phyloP scores from a whole-genome alignment of 2,797 vertebrate genomes.

The Spinus pinus region DNA sequence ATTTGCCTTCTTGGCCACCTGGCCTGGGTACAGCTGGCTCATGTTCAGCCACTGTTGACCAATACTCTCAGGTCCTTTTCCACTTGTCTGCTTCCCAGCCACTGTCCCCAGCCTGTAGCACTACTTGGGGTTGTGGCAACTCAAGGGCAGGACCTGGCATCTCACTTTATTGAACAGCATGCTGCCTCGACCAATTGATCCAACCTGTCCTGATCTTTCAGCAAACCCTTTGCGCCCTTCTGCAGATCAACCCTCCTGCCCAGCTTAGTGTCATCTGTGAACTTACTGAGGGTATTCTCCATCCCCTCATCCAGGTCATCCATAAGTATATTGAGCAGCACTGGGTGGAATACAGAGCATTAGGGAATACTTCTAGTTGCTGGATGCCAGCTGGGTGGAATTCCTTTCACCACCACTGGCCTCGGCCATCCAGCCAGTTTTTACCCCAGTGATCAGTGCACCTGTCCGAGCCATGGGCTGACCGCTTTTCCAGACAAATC shows the following conservation, averaged over 20 bases:
- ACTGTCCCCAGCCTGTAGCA: neutral
- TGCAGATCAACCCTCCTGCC: neutral
- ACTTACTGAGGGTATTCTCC: neutral
- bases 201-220: neutral
- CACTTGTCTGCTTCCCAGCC: neutral
- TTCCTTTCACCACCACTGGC: neutral
- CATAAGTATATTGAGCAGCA: neutral
- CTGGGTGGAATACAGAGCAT: neutral
- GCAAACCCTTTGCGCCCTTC: neutral
- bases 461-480: neutral
- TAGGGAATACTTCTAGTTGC: neutral
- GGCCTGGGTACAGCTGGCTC: neutral
- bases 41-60: neutral
- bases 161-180: neutral
- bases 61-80: neutral
- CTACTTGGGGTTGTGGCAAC: fast-evolving
- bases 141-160: too few species aligned
- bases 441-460: neutral
- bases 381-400: neutral
- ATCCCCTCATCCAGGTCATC: neutral
- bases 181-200: neutral
- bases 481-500: neutral
- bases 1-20: neutral
- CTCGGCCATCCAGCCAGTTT: neutral
- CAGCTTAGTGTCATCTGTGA: neutral